Evolutionary conservation across 2,113 vertebrate species (phyloP), one percentile per base, ranked within the genome.

Genomic region (Corythoichthys intestinalis): DNA sequence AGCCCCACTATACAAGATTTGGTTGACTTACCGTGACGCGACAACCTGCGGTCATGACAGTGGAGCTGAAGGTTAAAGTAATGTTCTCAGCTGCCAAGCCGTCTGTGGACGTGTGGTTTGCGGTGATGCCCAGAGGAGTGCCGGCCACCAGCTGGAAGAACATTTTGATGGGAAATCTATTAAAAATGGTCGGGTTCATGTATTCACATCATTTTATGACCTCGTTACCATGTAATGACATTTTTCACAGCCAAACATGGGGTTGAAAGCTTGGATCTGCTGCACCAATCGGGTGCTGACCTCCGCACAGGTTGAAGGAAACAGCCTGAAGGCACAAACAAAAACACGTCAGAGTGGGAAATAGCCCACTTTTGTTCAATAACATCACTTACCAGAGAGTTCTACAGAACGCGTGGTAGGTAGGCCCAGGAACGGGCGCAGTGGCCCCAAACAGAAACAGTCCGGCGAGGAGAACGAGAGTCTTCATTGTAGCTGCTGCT

Each of bases 361-460:
- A 12, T 48, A 4, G 47, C 12, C 12, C 3, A 2, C 46, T 48
- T 6, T 53, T 7, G n/a, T 2, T 20, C 6, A 9, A 11, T 4
- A 56, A 58, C 2, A 13, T 58, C 4, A 35, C 49, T 11, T 20
- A 66, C 65, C 65, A 86, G 35, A 81, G 2, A 0, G 62, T 12
- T 35, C 13, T 79, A 78, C 83, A 88, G 74, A 81, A 88, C 17
- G 86, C 52, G 59, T 74, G 72, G 53, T 74, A 74, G 41, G 68
- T 75, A 7, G 12, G 56, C 12, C 34, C 14, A 3, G 80, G 77
- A 7, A 20, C 1, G 2, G 64, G 54, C 2, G 38, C 47, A 7
- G 64, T 67, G 6, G 66, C 17, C 48, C 15, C 38, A n/a, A 69
- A 61, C 59, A 50, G 53, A 34, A 76, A 50, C 14, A 86, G 70